Base-by-base conservation (phyloP, 2,888 invertebrate species). In the Chrysolina haemoptera region DNA sequence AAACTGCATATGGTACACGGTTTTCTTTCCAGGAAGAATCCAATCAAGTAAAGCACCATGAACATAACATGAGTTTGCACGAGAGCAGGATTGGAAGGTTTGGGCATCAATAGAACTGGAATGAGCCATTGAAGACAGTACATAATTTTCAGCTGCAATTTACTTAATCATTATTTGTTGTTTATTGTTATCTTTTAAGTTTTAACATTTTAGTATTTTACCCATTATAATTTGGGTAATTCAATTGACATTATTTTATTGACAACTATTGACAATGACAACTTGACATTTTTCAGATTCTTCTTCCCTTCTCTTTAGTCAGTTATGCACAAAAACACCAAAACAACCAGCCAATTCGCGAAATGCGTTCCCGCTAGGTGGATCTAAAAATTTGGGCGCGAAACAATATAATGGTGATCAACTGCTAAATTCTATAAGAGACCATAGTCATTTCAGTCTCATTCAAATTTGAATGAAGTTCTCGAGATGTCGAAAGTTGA, bases 71-170 rank as follows among this genome's bases (percentile, higher is more conserved):
- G 97, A 70, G 98, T 98, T 88, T 98, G 96, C 82, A 98, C 92
- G 75, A 98, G 90, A 48, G 97, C 97, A 84, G 98, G 98, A 90
- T 99, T 98, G 78, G 98, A 93, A 71, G 99, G 98, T 89, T 98
- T 99, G 81, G 99, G 98, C 88, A 99, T 98, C 80, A 99, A 91
- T 79, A 99, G 91, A 83, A 99, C 98, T 73, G 98, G 98, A 84
- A 99, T 95, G 85, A 99, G 91, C 95, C 97, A 98, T 92, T 98
- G 98, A 85, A 98, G 92, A 90, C 98, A 98, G 91, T 98, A 98
- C 98, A 98, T 98, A 83, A 78, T 84, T 82, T 73, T 27, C n/a
- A n/a, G 59, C n/a, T 59, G 27, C 6, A 14, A 35, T 2, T 22
- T n/a, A 27, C 59, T 27, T 27, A 9, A n/a, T 35, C 59, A 59